Base-by-base conservation (phyloP, 2,888 invertebrate species). In the Rhabditoides inermis region DNA sequence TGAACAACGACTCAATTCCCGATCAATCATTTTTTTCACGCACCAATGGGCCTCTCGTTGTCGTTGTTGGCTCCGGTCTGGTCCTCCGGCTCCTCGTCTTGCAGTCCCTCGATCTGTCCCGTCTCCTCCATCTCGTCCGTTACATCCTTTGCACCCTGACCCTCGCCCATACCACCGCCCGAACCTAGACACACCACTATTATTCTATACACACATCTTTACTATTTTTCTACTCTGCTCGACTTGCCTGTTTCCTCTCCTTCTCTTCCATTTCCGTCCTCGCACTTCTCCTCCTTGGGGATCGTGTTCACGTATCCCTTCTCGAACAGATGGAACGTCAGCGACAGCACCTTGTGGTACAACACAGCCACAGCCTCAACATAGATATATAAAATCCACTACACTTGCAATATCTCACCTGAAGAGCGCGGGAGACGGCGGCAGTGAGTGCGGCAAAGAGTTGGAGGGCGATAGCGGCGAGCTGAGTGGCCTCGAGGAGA, bases 241-340 rank as follows among this genome's bases (percentile, higher is more conserved):
- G n/a, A 15, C 15, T 20, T 18, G n/a, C n/a, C n/a, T n/a, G n/a
- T n/a, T n/a, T n/a, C 45, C 20, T 45, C 49, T 36, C 50, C 48
- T 65, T 73, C 48, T 73, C 49, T 70, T 54, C 81, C 80, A 28
- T 82, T 85, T 69, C 87, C 84, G 26, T 87, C 79, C 73, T 90
- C 91, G 3, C 86, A 84, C 32, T 68, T 64, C 6, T 68, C 72
- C 20, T 56, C 49, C 28, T 66, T 64, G 2, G 76, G 75, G 56
- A 76, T 74, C 0, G 92, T 91, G 45, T 88, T 84, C 76, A 94
- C 92, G 79, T 95, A 95, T 18, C 98, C 95, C 48, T 64, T 60
- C 32, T 64, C 60, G 39, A 58, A 60, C 18, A 64, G 51, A 39
- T 64, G 64, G 26, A 56, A 52, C 2, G 60, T 48, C 47, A 64